Base-by-base conservation (phyloP, 2,888 invertebrate species). In the Phymatocera aterrima region DNA sequence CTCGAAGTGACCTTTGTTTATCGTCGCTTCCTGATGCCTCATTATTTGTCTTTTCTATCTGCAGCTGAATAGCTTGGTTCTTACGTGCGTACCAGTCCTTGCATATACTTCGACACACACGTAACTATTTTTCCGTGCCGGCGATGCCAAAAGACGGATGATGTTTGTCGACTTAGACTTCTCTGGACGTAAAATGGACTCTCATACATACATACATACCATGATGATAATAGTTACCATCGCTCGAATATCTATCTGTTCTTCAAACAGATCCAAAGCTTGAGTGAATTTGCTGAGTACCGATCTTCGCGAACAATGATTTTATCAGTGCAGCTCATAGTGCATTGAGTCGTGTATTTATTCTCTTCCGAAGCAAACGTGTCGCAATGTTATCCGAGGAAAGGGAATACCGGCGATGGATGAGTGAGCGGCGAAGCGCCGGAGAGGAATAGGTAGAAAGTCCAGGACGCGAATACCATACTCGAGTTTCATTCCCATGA, bases 1-100 rank as follows among this genome's bases (percentile, higher is more conserved):
- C 61, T 18, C 68, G 24, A 24, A n/a, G n/a, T 24, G 43, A 5
- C 68, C 43, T 43, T 68, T n/a, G n/a, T n/a, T n/a, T 21, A 18
- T 15, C 18, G 51, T 48, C 18, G 24, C 43, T 43, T 70, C 31
- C 51, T 2, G 48, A 31, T 51, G n/a, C 18, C 70, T 70, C 70
- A 51, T 70, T 48, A 70, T 70, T 70, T 70, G 48, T 51, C 48
- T 10, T 31, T 6, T 31, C 51, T 70, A 70, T 70, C 65, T 43
- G 65, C 10, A 68, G n/a, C 65, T 68, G 65, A 64, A 64, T 64
- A 18, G 18, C 18, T 68, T 21, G 24, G 65, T 24, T 21, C 65
- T 68, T 21, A 68, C 43, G 65, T 24, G 10, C 65, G 43, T 21
- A 68, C 43, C 15, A 43, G 65, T 68, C 65, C 24, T n/a, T 46